Evolutionary conservation across 2,888 invertebrate genomes (phyloP), one percentile per base, ranked within the genome.

Genomic region (Polietes domitor): DNA sequence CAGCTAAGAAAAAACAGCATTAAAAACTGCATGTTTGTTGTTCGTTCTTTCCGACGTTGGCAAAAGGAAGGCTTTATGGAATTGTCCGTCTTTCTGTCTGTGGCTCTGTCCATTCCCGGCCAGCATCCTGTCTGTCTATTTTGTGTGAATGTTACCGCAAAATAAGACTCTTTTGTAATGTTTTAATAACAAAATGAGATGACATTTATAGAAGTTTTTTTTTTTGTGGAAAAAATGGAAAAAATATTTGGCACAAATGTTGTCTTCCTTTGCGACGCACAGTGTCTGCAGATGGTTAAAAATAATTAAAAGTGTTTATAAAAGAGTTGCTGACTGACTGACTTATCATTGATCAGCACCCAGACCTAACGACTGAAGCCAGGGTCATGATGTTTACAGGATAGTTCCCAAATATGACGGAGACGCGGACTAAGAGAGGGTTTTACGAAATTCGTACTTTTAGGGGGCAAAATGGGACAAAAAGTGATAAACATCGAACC

Each of bases 141-240:
- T 4, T 61, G 37, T 82, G 32, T 24, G 32, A 10, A 24, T 76
- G 41, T 47, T n/a, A 71, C 47, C 61, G 6, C 28, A 61, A 61
- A 50, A 26, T 61, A 12, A 26, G 26, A 53, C 50, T 28, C 26
- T 63, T 63, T 63, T 37, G 65, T 37, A 65, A 65, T n/a, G 65
- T 85, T 85, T 80, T 85, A 85, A 82, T 85, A 85, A 82, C 74
- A 82, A 82, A 82, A 85, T 85, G 77, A 82, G 82, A 82, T 80
- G 84, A 78, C 78, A 84, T 84, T 84, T 78, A 53, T 47, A 68
- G 73, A 79, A 55, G 26, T 28, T 61, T 61, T 28, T 28, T 68
- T 65, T 50, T 63, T 50, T 82, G 53, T 70, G 68, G 19, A 53
- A 82, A 77, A 80, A 28, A 17, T 32, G n/a, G n/a, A n/a, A 55